Evolutionary conservation across 1,140 invertebrate genomes (phyloP), one percentile per base, ranked within the genome.

Genomic region (Pogonus chalceus): DNA sequence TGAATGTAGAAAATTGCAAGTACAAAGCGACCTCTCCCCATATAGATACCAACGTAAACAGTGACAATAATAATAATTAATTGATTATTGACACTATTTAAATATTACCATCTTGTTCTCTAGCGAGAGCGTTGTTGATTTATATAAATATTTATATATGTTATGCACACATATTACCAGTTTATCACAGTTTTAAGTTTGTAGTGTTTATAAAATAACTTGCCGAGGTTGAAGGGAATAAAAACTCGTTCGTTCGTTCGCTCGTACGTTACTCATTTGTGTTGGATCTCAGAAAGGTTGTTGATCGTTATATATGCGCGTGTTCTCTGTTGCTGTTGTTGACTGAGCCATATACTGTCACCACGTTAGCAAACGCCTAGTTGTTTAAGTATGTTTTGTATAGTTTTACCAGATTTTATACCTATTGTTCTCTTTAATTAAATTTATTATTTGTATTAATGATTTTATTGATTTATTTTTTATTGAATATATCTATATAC

Each of bases 111-210:
- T 43, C 26, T 31, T 14, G 18, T 43, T 9, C 26, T 31, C 26
- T 31, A 14, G 26, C 14, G 14, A 31, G 26, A 31, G 37, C 9
- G 37, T 43, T 43, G 37, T 12, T 43, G 18, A 12, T 43, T 43
- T 43, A 43, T 43, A 43, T 43, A 43, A 43, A 43, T 43, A 43
- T 43, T 12, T 43, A 43, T 18, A 43, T 18, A 43, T 43, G 37
- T 43, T 43, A 43, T 43, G 37, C 37, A 43, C n/a, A n/a, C 37
- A 43, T 43, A 43, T 43, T 43, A 43, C 37, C 37, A 43, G 37
- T 43, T 43, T 43, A 18, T 43, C 18, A 9, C 37, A 43, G 37
- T 43, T 43, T 43, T 43, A 43, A 43, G 37, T 43, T n/a, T 12
- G 9, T 12, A 43, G 7, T 10, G 18, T 43, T 4, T 12, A 12